phyloP scores from a whole-genome alignment of 2,113 vertebrate genomes.

The Rhineura floridana region DNA sequence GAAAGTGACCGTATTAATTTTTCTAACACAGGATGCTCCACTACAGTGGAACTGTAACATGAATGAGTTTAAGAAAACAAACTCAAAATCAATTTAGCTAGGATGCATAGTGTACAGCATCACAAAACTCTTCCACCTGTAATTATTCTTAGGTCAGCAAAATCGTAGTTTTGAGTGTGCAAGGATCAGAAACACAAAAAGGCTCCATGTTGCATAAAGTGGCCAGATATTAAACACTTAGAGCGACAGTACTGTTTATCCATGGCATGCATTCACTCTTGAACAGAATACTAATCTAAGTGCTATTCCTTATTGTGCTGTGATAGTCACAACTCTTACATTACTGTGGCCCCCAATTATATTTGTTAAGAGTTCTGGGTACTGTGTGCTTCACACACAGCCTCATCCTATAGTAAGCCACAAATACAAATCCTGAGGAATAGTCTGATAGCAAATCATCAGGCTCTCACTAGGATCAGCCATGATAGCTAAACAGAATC shows the following conservation, averaged over 20 bases:
- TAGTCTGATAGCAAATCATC: not conserved
- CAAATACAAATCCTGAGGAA: not conserved
- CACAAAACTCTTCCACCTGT: not conserved
- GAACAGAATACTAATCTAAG: not conserved
- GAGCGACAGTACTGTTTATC: not conserved
- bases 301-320: not conserved
- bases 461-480: not conserved
- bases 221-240: not conserved
- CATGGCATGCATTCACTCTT: not conserved
- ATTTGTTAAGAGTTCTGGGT: not conserved
- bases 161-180: not conserved
- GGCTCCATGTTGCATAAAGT: not conserved
- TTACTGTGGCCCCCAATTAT: not conserved
- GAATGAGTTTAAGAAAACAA: not conserved
- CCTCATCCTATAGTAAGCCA: not conserved
- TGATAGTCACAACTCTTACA: not conserved
- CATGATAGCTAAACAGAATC: not conserved
- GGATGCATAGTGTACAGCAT: not conserved
- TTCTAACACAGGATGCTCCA: not conserved
- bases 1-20: not conserved
- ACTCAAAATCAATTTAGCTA: not conserved
- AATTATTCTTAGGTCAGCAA: not conserved
- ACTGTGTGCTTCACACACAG: not conserved
- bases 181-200: too few species aligned
- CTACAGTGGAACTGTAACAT: not conserved